Base-by-base conservation (phyloP, 2,888 invertebrate species). In the Amorpha juglandis region DNA sequence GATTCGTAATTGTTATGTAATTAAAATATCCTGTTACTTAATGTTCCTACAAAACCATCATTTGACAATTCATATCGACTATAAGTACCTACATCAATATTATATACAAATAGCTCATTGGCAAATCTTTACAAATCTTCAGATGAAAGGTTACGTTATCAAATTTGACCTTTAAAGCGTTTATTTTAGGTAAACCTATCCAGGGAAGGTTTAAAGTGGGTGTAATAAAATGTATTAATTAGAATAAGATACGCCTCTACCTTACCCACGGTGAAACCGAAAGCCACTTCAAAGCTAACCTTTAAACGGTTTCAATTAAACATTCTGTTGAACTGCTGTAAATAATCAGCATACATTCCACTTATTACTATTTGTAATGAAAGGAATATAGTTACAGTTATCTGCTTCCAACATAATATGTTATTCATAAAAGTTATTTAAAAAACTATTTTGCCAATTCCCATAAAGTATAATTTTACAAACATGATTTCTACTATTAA, bases 221-320 rank as follows among this genome's bases (percentile, higher is more conserved):
- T 27, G 33, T 63, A 63, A 48, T 27, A 19, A 50, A 38, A 38
- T 19, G 6, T 51, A 19, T 42, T 63, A 38, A 38, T 51, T 48
- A 19, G 19, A 63, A 48, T 19, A 9, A 48, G 35, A 9, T 19
- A 33, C 14, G 53, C 35, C n/a, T 53, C 27, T 33, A 53, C n/a
- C 35, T 33, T 58, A 16, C 16, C 6, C 19, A 19, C 19, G 19
- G 19, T 42, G 38, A 6, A 19, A 58, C 6, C 11, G 35, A 58
- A 38, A 58, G 42, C 42, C 38, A 19, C 19, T 42, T 19, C 12
- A 58, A 19, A 50, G 42, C 8, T 58, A 38, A 58, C 42, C 19
- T 58, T 38, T 42, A 58, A 42, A 58, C 6, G 42, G 38, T 16
- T 42, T 6, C 11, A 9, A 38, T 12, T 19, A 58, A 58, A 11